Evolutionary conservation across 2,888 invertebrate species (phyloP).

Genomic region (Mythimna impura): DNA sequence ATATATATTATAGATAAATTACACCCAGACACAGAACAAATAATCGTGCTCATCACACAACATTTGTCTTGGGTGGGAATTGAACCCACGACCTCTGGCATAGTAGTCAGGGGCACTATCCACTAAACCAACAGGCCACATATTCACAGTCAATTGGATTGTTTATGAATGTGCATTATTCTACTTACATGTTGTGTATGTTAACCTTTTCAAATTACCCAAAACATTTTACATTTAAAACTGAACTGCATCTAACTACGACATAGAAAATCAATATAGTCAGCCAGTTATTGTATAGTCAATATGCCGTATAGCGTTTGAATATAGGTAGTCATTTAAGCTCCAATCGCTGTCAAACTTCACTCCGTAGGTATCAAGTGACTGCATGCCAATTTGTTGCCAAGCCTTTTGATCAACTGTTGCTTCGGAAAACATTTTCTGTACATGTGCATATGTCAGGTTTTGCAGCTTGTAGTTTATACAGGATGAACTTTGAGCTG

Average conservation of each 20-base stretch:
- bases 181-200: too few species aligned
- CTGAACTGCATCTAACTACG: background rate
- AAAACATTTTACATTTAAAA: background rate
- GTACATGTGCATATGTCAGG: background rate
- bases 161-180: too few species aligned
- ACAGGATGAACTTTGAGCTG: too few species aligned
- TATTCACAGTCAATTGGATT: too few species aligned
- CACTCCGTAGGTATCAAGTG: slow-evolving; percentile 8
- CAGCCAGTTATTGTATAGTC: too few species aligned
- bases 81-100: too few species aligned
- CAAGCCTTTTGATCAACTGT: slow-evolving; percentile 7
- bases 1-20: too few species aligned
- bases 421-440: background rate
- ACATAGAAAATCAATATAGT: background rate
- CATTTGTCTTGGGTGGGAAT: too few species aligned
- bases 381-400: slow-evolving; percentile 11
- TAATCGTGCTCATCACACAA: too few species aligned
- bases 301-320: background rate
- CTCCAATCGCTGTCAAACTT: slow-evolving; percentile 13
- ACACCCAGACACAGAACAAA: too few species aligned
- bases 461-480: background rate
- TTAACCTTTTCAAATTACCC: background rate
- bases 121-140: too few species aligned
- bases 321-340: background rate
- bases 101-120: too few species aligned